Conservation (phyloP, 2,888 invertebrate genomes). For the Eilema griseolum region DNA sequence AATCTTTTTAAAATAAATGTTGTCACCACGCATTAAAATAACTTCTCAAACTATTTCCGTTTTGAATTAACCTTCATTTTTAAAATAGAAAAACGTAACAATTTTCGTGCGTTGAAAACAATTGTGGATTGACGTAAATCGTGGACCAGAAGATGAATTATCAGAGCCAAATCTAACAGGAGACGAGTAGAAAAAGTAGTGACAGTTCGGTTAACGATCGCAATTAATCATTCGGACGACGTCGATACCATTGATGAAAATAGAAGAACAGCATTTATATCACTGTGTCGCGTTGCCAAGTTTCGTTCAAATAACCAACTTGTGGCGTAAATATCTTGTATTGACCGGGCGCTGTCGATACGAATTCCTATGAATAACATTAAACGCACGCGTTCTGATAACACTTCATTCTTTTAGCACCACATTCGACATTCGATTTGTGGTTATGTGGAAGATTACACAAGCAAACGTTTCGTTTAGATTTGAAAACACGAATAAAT, state of each 20-base stretch:
- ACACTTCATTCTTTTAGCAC: slow-evolving; percentile 11
- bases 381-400: not conserved
- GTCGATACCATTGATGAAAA: slow-evolving; percentile 43
- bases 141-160: slow-evolving; percentile 48
- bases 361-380: slow-evolving; percentile 7
- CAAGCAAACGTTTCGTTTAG: not conserved
- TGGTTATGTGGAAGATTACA: slow-evolving; percentile 4
- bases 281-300: slow-evolving; percentile 38
- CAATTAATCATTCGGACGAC: slow-evolving; percentile 46
- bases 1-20: slow-evolving; percentile 25
- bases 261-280: slow-evolving; percentile 36
- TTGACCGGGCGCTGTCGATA: slow-evolving; percentile 27
- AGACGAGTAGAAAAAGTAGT: slow-evolving; percentile 42
- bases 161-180: slow-evolving; percentile 35
- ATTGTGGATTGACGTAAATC: slow-evolving; percentile 42
- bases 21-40: slow-evolving; percentile 41
- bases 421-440: slow-evolving; percentile 11
- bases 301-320: slow-evolving; percentile 20
- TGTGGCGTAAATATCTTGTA: slow-evolving; percentile 29
- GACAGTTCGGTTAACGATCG: slow-evolving; percentile 46
- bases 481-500: not conserved
- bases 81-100: slow-evolving; percentile 35
- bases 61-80: slow-evolving; percentile 41
- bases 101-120: slow-evolving; percentile 34
- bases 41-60: slow-evolving; percentile 32